Base-by-base conservation (phyloP, 2,888 invertebrate species). In the Agonum fuliginosum region DNA sequence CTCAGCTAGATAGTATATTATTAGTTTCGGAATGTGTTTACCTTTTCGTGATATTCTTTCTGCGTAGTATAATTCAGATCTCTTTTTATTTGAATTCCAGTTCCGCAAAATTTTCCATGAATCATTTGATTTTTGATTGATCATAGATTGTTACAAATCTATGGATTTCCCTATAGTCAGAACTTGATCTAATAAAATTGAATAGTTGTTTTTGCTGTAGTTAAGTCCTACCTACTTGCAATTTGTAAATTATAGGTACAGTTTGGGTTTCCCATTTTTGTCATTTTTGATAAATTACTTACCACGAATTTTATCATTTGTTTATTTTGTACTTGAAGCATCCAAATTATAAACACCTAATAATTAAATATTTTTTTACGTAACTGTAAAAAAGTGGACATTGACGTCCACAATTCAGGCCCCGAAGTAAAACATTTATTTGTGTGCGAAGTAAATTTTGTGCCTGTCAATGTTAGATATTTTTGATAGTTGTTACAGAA, bases 211-310 rank as follows among this genome's bases (percentile, higher is more conserved):
- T n/a, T n/a, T n/a, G n/a, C n/a, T n/a, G n/a, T n/a, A n/a, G n/a
- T n/a, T n/a, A n/a, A n/a, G n/a, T n/a, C n/a, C n/a, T n/a, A n/a
- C n/a, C n/a, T n/a, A n/a, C n/a, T n/a, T 34, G n/a, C 6, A 34
- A 34, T 37, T 37, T 12, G n/a, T 37, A 5, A 37, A 37, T 37
- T 37, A 37, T 37, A 12, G 6, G 2, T n/a, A n/a, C 1, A 3
- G 37, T 37, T 37, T 37, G 37, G 37, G 12, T 37, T 37, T 37
- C 17, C 46, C 46, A 20, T 8, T 1, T 17, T 3, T n/a, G 3
- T 46, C 1, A 24, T 54, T 51, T 51, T 20, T 20, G 12, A 22
- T n/a, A 62, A 62, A 62, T 30, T 62, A 62, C 30, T 8, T 30
- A 27, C 14, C 10, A 2, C 58, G 17, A 62, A 62, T 27, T 62